phyloP scores from a whole-genome alignment of 2,888 invertebrate genomes.

The Trachelus iudaicus region DNA sequence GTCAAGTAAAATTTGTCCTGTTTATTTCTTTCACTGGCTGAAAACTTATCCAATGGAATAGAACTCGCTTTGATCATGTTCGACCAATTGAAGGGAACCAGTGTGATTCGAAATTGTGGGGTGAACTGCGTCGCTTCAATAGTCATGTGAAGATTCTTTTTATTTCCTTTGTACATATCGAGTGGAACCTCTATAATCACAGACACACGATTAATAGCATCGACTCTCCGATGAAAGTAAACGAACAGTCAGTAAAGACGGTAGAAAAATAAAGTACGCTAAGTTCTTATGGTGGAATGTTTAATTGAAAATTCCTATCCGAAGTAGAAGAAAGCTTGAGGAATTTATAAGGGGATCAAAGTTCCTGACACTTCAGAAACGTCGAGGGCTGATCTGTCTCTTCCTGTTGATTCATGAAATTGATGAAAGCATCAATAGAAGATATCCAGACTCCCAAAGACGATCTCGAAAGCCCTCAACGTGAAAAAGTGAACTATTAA shows the following conservation, averaged over 20 bases:
- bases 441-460: not conserved
- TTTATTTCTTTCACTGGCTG: not conserved
- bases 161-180: not conserved
- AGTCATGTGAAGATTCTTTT: not conserved
- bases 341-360: not conserved
- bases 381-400: not conserved
- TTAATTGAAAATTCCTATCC: not conserved
- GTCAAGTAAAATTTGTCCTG: not conserved
- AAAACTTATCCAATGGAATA: not conserved
- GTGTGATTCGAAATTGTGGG: not conserved
- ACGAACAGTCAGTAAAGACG: not conserved
- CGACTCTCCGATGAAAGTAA: not conserved
- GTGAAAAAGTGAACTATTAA: not conserved
- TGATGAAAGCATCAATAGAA: not conserved
- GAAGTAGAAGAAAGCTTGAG: not conserved
- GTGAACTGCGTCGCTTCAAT: not conserved
- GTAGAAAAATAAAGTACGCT: not conserved
- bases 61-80: not conserved
- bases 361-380: not conserved
- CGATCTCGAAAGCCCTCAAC: not conserved
- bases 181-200: not conserved
- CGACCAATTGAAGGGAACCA: not conserved
- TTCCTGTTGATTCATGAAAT: not conserved
- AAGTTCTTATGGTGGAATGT: not conserved
- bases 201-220: not conserved